Conservation (phyloP, 2,113 vertebrate genomes). For the Silurus meridionalis region DNA sequence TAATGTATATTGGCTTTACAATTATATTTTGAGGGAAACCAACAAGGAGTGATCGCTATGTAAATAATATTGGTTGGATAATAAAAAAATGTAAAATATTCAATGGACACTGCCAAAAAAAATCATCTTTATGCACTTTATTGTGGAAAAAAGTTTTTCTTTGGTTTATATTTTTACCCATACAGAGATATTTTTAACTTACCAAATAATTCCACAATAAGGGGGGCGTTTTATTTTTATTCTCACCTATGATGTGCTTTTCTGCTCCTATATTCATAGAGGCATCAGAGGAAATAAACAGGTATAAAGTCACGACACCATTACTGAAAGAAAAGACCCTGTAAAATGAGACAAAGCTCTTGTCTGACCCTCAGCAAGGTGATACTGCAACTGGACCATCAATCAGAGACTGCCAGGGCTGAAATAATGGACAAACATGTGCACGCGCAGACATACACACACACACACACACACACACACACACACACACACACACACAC, state of each 20-base stretch:
- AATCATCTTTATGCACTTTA: background rate
- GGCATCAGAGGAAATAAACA: slow-evolving; percentile 9
- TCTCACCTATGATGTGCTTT: background rate
- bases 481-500: background rate
- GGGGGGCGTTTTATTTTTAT: background rate
- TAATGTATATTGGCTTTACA: slow-evolving; percentile 5
- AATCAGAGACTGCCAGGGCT: slow-evolving; percentile 25
- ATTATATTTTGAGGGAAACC: background rate
- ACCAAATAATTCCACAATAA: no score
- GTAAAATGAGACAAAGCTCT: slow-evolving; percentile 28
- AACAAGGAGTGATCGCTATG: background rate
- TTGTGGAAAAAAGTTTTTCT: background rate
- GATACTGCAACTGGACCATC: slow-evolving; percentile 34
- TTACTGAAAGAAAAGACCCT: slow-evolving; percentile 2
- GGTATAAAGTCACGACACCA: slow-evolving; percentile 27
- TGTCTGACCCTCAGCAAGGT: slow-evolving; percentile 39
- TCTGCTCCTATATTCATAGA: background rate
- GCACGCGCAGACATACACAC: background rate
- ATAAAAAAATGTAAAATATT: background rate
- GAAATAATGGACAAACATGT: slow-evolving; percentile 37
- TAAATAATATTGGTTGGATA: background rate
- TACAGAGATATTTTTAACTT: background rate
- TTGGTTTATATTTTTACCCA: background rate
- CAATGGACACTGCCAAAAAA: background rate
- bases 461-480: background rate